Percentiles rank a stretch among this genome's conserved stretches.
Conservation (phyloP, 2,888 invertebrate species). For the Acanthopleura granulata region DNA sequence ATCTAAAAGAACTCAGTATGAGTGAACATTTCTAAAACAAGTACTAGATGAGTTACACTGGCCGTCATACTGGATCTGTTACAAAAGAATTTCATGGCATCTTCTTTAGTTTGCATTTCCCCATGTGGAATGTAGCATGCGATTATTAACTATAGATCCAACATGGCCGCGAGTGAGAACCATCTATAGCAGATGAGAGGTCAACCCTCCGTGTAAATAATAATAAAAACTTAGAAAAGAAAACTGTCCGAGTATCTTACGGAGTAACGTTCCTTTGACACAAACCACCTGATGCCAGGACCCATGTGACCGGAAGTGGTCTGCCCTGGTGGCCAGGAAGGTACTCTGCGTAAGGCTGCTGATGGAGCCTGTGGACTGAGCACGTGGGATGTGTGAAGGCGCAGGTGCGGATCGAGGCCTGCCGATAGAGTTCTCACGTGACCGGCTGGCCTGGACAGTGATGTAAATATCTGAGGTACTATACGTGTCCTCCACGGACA, state of each 20-base stretch:
- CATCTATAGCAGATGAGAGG: no score
- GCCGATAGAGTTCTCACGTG: conserved; percentile 30
- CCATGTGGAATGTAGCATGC: no score
- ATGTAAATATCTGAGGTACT: conserved; percentile 14
- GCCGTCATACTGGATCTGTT: no score
- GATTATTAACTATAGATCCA: no score
- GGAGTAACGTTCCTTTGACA: conserved; percentile 52
- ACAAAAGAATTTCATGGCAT: no score
- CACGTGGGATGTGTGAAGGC: conserved; percentile 12
- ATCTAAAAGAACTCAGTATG: no score
- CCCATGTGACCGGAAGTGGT: conserved; percentile 57
- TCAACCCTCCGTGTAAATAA: no score
- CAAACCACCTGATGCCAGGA: conserved; percentile 54
- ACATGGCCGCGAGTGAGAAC: no score
- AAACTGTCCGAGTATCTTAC: conserved; percentile 49
- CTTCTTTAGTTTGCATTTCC: no score
- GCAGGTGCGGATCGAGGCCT: conserved; percentile 36
- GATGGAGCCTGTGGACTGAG: conserved; percentile 42
- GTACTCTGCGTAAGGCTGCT: conserved; percentile 54
- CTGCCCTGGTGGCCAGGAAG: conserved; percentile 57
- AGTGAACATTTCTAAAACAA: no score
- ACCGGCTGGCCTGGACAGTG: conserved; percentile 10
- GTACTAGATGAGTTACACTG: no score
- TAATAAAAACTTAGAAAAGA: no score
- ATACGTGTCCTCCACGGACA: not conserved